Evolutionary conservation across 1,140 invertebrate genomes (phyloP).

Genomic region (Drosophila sturtevanti): DNA sequence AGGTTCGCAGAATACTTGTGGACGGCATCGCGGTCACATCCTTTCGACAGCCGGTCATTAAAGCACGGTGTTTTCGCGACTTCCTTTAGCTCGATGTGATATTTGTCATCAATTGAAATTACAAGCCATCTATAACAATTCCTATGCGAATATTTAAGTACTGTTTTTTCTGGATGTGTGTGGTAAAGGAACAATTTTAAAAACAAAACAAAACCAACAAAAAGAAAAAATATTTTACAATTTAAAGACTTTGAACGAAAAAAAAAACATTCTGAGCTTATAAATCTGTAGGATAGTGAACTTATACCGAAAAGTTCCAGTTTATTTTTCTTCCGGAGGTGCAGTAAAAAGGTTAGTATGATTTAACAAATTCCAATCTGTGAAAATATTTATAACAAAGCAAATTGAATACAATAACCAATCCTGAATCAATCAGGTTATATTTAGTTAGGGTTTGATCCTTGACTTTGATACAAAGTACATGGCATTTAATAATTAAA

Average conservation of each 20-base stretch:
- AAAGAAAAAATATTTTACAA: not conserved
- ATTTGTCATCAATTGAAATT: slow-evolving; percentile 29
- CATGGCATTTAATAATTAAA: too few species aligned
- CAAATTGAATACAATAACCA: too few species aligned
- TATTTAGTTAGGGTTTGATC: not conserved
- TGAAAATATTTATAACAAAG: not conserved
- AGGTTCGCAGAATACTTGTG: slow-evolving; percentile 74
- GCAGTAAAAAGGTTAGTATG: slow-evolving; percentile 46
- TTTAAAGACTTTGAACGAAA: not conserved
- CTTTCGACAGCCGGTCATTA: slow-evolving; percentile 71
- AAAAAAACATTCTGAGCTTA: slow-evolving; percentile 13
- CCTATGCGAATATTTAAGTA: not conserved
- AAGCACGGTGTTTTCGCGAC: slow-evolving; percentile 56
- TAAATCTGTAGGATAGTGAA: not conserved
- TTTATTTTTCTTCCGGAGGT: slow-evolving; percentile 34
- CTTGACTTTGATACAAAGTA: not conserved
- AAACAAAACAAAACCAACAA: too few species aligned
- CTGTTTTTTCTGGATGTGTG: not conserved
- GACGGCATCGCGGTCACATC: slow-evolving; percentile 69
- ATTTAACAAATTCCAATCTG: not conserved
- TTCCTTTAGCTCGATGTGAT: slow-evolving; percentile 34
- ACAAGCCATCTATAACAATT: not conserved
- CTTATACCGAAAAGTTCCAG: slow-evolving; percentile 29
- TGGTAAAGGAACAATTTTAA: not conserved
- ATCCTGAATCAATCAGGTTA: too few species aligned